Evolutionary conservation across 2,888 invertebrate genomes (phyloP).

Genomic region (Lottia scabra): DNA sequence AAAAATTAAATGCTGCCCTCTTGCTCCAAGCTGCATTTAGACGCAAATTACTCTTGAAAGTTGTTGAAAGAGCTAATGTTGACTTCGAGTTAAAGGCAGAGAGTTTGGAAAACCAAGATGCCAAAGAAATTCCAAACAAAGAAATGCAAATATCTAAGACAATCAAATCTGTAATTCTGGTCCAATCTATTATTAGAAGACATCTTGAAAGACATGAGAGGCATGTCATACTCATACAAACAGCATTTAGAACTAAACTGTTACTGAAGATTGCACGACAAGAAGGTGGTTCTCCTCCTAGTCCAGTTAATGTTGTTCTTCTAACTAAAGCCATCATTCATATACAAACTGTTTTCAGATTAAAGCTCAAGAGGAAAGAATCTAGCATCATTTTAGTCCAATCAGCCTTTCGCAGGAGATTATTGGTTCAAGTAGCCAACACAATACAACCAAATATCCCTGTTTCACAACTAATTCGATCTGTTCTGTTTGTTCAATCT

Average conservation of each 20-base stretch:
- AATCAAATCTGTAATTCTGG: neutral
- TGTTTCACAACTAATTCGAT: neutral
- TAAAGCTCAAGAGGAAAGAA: neutral
- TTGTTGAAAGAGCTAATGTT: neutral
- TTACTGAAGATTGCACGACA: neutral
- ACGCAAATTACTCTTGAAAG: neutral
- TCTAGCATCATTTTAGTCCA: neutral
- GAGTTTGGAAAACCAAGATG: neutral
- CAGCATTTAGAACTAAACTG: neutral
- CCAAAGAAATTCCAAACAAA: neutral
- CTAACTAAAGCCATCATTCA: neutral
- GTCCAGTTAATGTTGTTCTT: neutral
- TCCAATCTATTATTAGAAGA: neutral
- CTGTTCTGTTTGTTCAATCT: neutral
- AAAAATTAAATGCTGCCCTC: neutral
- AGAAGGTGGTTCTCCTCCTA: neutral
- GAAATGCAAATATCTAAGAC: neutral
- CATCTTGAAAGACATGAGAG: neutral
- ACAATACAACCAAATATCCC: neutral
- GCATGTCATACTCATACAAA: neutral
- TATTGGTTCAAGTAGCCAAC: neutral
- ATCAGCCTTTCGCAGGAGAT: neutral
- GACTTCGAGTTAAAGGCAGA: neutral
- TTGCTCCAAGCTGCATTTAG: neutral
- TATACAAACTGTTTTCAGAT: neutral